Evolutionary conservation across 2,797 vertebrate genomes (phyloP), one percentile per base, ranked within the genome.

Genomic region (Sternarchorhynchus goeldii): DNA sequence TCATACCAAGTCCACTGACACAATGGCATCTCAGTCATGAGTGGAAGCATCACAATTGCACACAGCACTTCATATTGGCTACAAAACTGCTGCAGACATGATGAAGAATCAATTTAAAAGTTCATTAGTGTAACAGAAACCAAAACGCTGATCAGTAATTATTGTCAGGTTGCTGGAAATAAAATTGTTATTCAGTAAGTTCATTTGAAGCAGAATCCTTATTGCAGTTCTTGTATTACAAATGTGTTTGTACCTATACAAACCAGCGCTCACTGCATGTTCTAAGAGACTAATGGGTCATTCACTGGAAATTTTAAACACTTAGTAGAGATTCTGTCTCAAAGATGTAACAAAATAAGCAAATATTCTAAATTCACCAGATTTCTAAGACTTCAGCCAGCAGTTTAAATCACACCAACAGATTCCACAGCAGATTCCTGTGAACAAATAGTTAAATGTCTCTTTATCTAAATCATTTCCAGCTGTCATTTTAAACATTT

Each of bases 1-100:
- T 67, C 18, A 74, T 29, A 41, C 45, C 31, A 80, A 69, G 31
- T 36, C 31, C 34, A 53, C 12, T 20, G 12, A 64, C 12, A 16
- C 20, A 2, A 59, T 45, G 59, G n/a, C 41, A 59, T 72, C 58
- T 53, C 21, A 18, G 29, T 16, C 57, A 68, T 14, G 4, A 31
- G 14, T 78, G 12, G 16, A 66, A 65, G 34, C 18, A 66, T 17
- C 39, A 39, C 2, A 63, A 53, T 25, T 2, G 16, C 25, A 32
- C 50, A 70, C 18, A 56, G 2, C 50, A n/a, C 17, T 55, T 14
- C 53, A 55, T 45, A 17, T 1, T 45, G 67, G 2, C 6, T 50
- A 18, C 32, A 60, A 25, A 39, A 45, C 39, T 5, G 12, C 21
- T 41, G 17, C 10, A 36, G 31, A 34, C 3, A 32, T 20, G 25